A percentile compares a stretch with the other conserved stretches of the same genome.
These are phyloP conservation scores for Watsonalla cultraria DNA, from an alignment of 2,888 invertebrate genomes.

Conservation along the genomic window DNA sequence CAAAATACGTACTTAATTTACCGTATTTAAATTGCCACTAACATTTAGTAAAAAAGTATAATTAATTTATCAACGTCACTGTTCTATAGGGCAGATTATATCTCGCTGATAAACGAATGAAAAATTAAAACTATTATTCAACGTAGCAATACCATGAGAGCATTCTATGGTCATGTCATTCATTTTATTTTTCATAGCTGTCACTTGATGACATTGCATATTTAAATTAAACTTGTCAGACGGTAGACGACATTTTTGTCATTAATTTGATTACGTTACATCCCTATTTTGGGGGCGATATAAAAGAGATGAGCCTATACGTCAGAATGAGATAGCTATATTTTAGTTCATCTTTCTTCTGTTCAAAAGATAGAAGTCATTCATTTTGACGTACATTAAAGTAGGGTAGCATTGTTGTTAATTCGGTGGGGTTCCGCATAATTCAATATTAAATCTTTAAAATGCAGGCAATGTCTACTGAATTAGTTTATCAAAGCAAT, in stretches of 20 bases:
- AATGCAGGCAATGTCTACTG: background rate
- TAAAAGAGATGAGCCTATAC: background rate
- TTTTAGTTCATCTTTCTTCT: background rate
- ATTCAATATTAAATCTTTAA: background rate
- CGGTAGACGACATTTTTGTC: slow-evolving; percentile 33
- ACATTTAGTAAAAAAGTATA: no score
- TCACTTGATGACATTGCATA: background rate
- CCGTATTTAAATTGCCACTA: no score
- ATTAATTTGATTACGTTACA: slow-evolving; percentile 47
- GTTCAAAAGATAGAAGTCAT: background rate
- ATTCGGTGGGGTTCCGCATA: background rate
- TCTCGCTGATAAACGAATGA: background rate
- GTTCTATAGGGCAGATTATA: slow-evolving; percentile 2
- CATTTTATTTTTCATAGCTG: background rate
- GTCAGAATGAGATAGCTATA: background rate
- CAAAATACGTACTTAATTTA: no score
- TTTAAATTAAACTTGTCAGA: slow-evolving; percentile 3
- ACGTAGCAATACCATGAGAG: background rate
- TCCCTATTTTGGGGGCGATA: background rate
- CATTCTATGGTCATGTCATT: background rate
- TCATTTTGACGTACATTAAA: background rate
- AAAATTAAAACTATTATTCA: background rate
- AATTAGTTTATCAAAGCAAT: background rate
- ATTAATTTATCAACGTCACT: background rate
- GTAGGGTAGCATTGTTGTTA: background rate